Conservation (phyloP, 2,888 invertebrate genomes). For the Fragum fragum region DNA sequence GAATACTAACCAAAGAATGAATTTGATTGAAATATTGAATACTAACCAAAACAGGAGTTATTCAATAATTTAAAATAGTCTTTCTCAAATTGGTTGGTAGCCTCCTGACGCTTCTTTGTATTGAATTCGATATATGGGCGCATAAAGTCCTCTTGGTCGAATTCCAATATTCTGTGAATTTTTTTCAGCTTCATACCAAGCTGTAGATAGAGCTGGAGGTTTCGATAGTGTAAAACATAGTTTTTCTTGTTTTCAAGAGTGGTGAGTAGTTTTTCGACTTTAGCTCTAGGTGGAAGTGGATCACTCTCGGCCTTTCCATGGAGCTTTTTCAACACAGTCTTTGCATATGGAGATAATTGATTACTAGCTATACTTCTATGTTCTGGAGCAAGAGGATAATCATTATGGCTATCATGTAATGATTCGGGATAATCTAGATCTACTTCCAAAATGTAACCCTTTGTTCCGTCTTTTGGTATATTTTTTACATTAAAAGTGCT, state of each 20-base stretch:
- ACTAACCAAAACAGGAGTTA: slow-evolving; percentile 67
- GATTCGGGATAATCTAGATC: slow-evolving; percentile 86
- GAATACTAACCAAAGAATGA: too few species aligned
- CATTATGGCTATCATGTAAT: slow-evolving; percentile 84
- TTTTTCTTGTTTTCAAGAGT: slow-evolving; percentile 67
- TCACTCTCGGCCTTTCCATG: slow-evolving; percentile 32
- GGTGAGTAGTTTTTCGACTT: slow-evolving; percentile 68
- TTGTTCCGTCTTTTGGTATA: slow-evolving; percentile 38
- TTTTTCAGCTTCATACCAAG: slow-evolving; percentile 74
- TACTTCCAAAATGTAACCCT: slow-evolving; percentile 86
- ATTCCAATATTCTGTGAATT: slow-evolving; percentile 80
- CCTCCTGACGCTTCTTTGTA: slow-evolving; percentile 69
- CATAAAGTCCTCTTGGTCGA: slow-evolving; percentile 81
- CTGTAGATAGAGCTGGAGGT: slow-evolving; percentile 78
- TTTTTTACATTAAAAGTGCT: slow-evolving; percentile 31
- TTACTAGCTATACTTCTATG: slow-evolving; percentile 45
- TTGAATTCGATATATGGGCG: slow-evolving; percentile 81
- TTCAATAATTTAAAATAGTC: slow-evolving; percentile 77
- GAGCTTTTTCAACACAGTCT: slow-evolving; percentile 42
- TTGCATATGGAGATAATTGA: slow-evolving; percentile 51
- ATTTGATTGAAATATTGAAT: not conserved
- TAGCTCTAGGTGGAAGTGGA: slow-evolving; percentile 40
- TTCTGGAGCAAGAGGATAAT: slow-evolving; percentile 80
- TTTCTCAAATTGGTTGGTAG: slow-evolving; percentile 82
- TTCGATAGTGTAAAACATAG: slow-evolving; percentile 83